Base-by-base conservation (phyloP, 2,113 vertebrate genomes). In the Vidua macroura region DNA sequence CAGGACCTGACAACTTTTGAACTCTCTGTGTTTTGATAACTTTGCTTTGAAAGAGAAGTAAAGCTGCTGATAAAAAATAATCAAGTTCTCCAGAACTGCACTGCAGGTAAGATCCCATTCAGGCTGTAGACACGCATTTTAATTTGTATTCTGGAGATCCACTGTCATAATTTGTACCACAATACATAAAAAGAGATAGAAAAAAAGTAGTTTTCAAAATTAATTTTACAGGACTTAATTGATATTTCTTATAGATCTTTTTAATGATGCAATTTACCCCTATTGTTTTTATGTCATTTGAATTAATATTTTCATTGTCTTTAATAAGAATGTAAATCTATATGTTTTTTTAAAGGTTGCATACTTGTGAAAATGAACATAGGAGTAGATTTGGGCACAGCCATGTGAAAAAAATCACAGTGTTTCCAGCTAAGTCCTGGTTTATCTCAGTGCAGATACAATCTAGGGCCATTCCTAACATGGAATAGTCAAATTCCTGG, bases 41-140 rank as follows among this genome's bases (percentile, higher is more conserved):
- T 88, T 64, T 74, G 18, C 24, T 82, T 86, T 72, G 80, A 86
- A 90, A 46, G 41, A 81, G 84, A 80, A 89, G 25, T 33, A 93
- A 86, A 80, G 20, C 13, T 72, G 10, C 13, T 82, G 22, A 15
- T 78, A 68, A 55, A 7, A 77, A 83, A 84, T 63, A 81, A 75
- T 15, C 21, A 64, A 33, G 22, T 33, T 55, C 23, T 82, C 33
- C 25, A 69, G 67, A 89, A 55, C 7, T 76, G 7, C 9, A 37
- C 31, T 64, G n/a, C 37, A 69, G 49, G 46, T 85, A 52, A 92
- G 15, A 87, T 78, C 15, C n/a, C 37, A 28, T 75, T 91, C 80
- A 37, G 33, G 8, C 21, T 84, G 43, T 15, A 63, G 21, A 62
- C 20, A 30, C 37, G 11, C 14, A 52, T 67, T 90, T 88, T n/a